Evolutionary conservation across 2,888 invertebrate genomes (phyloP).

Genomic region (Globia sparganii): DNA sequence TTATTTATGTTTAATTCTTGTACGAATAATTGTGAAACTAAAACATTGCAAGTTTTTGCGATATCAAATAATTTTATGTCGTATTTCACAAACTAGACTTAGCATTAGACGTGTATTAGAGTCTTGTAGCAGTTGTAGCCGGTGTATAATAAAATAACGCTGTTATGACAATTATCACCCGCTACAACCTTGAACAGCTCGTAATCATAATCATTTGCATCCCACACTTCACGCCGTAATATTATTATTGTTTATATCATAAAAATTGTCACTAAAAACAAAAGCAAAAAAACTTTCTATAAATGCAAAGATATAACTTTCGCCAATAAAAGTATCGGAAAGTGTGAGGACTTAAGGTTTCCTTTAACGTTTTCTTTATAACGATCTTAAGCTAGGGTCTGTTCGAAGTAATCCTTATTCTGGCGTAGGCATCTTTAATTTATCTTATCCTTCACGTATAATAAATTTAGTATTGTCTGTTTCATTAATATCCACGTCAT

Average conservation of each 20-base stretch:
- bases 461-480: constrained; percentile 8
- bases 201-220: constrained; percentile 82
- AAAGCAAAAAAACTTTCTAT: constrained; percentile 48
- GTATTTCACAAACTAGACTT: constrained; percentile 47
- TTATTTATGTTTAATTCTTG: constrained; percentile 6
- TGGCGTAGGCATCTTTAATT: constrained; percentile 16
- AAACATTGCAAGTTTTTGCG: constrained; percentile 35
- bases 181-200: constrained; percentile 78
- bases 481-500: constrained; percentile 19
- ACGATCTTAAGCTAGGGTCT: constrained; percentile 9
- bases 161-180: constrained; percentile 78
- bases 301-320: constrained; percentile 51
- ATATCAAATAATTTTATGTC: constrained; percentile 25
- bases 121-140: constrained; percentile 44
- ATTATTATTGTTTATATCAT: constrained; percentile 50
- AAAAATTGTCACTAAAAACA: constrained; percentile 23
- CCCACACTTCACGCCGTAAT: constrained; percentile 73
- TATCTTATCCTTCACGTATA: constrained; percentile 12
- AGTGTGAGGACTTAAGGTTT: constrained; percentile 42
- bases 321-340: constrained; percentile 57
- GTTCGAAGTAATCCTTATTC: constrained; percentile 27
- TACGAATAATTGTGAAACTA: constrained; percentile 19
- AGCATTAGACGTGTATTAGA: constrained; percentile 35
- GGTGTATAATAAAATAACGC: constrained; percentile 73
- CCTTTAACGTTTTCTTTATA: constrained; percentile 38